A percentile compares a stretch with the other conserved stretches of the same genome.
Conservation (phyloP, 2,797 vertebrate genomes). For the Hipposideros larvatus region DNA sequence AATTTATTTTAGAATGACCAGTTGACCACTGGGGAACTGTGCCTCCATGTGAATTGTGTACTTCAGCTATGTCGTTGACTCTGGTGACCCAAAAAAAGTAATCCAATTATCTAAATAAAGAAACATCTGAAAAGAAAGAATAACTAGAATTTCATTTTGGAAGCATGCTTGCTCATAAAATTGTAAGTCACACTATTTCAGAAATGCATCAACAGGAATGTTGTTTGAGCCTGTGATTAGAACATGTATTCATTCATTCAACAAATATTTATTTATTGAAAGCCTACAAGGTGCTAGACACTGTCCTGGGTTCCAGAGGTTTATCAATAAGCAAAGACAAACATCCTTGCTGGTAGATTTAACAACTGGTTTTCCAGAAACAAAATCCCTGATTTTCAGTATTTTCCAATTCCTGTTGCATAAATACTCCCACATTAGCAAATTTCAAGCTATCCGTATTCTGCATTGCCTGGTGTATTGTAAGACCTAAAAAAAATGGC, state of each 20-base stretch:
- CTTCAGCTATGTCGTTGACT: background rate
- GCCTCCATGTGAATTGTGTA: background rate
- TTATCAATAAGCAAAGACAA: background rate
- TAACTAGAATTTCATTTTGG: background rate
- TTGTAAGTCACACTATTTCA: background rate
- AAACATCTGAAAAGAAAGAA: slow-evolving; percentile 27
- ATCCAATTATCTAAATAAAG: slow-evolving; percentile 8
- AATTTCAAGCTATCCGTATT: background rate
- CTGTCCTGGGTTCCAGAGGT: background rate
- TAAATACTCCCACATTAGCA: background rate
- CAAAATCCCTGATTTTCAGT: background rate
- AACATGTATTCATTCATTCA: background rate
- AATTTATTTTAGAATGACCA: background rate
- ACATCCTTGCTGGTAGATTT: background rate
- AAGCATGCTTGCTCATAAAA: background rate
- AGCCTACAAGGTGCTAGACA: background rate
- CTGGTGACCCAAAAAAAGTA: background rate
- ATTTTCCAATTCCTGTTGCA: slow-evolving; percentile 11
- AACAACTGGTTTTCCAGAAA: slow-evolving; percentile 5
- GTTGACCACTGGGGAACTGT: background rate
- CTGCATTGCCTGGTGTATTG: no score
- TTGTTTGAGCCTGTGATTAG: background rate
- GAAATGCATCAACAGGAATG: background rate
- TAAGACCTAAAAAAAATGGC: background rate
- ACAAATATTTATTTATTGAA: background rate